These are phyloP conservation scores for Noctua fimbriata DNA, from an alignment of 2,888 invertebrate genomes.

Conservation along the genomic window DNA sequence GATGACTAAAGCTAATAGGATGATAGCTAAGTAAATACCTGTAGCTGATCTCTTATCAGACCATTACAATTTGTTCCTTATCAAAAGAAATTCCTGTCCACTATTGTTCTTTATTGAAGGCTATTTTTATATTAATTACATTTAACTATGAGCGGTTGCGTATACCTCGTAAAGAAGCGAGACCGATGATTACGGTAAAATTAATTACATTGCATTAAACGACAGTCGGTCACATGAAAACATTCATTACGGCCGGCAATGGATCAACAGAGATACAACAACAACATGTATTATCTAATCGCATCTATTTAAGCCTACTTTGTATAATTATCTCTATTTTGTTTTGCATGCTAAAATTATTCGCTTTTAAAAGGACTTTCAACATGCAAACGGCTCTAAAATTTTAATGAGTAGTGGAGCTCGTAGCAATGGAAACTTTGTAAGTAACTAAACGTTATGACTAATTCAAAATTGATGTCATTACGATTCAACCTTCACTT, in stretches of 20 bases:
- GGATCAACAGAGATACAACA: conserved; percentile 68
- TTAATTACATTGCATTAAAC: conserved; percentile 64
- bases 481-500: conserved; percentile 18
- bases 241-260: conserved; percentile 65
- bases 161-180: conserved; percentile 49
- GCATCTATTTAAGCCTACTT: conserved; percentile 65
- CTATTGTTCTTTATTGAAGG: conserved; percentile 42
- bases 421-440: conserved; percentile 48
- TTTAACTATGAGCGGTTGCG: conserved; percentile 17
- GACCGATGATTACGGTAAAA: conserved; percentile 47
- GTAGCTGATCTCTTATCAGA: conserved; percentile 45
- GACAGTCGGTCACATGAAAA: conserved; percentile 60
- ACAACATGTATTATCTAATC: conserved; percentile 66
- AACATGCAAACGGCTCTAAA: conserved; percentile 58
- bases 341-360: conserved; percentile 64
- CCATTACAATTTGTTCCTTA: conserved; percentile 46
- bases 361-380: conserved; percentile 60
- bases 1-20: conserved; percentile 40
- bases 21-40: conserved; percentile 4
- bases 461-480: conserved; percentile 46
- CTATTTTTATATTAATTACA: conserved; percentile 33
- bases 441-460: conserved; percentile 39
- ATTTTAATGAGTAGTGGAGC: conserved; percentile 55
- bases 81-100: conserved; percentile 40
- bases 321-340: conserved; percentile 63